Evolutionary conservation across 2,113 vertebrate genomes (phyloP), one percentile per base, ranked within the genome.

Genomic region (Hystrix cristata): DNA sequence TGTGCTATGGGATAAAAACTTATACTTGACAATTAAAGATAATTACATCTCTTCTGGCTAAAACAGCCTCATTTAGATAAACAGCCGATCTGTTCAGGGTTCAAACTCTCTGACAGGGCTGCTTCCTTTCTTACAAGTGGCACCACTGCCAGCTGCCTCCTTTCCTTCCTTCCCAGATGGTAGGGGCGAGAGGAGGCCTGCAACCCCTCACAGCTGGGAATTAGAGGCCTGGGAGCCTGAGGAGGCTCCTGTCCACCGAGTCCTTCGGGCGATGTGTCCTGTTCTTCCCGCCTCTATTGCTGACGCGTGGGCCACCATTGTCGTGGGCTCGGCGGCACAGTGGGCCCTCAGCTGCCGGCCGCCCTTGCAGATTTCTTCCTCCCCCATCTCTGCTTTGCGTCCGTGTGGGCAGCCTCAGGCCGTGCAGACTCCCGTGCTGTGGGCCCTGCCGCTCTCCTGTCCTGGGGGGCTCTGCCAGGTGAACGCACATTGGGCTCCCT

Each of bases 1-100:
- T 91, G 83, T 95, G n/a, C 38, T 83, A 72, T 69, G 27, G 67
- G 59, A 8, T 88, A 19, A 86, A 88, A 96, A 92, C 46, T 15
- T 96, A 60, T 53, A 84, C 13, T 48, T 94, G 55, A 57, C 43
- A 89, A 43, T 95, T 82, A 91, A 72, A 64, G 29, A 74, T 85
- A 92, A 90, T 74, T 87, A 81, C 80, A 21, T 43, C 31, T 91
- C 64, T 91, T 89, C 60, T 83, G 67, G 38, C 25, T 92, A 51
- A 59, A 93, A 43, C 25, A 91, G 15, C 38, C 38, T 60, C 83
- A 69, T 91, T 81, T 48, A 69, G 64, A 67, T 82, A 85, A 91
- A 34, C 31, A 91, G 38, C 92, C 55, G 60, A n/a, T 76, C 46
- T 83, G 19, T 53, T 93, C 65, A 83, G 59, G 93, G 55, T 79